phyloP scores from a whole-genome alignment of 2,888 invertebrate genomes.

The Acholoe squamosa region DNA sequence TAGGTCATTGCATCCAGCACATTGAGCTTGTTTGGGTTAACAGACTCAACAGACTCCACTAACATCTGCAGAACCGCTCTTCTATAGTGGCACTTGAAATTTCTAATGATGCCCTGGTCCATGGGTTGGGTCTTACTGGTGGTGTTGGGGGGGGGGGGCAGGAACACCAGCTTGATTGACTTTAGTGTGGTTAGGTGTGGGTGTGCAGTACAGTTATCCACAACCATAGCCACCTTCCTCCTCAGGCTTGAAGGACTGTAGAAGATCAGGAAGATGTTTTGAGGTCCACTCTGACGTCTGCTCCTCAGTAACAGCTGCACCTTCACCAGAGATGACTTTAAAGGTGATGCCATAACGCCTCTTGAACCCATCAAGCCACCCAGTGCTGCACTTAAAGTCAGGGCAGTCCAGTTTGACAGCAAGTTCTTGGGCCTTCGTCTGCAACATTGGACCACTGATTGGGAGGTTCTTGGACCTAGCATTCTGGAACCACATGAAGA shows the following conservation, averaged over 20 bases:
- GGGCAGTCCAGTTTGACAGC: neutral
- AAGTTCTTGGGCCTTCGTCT: neutral
- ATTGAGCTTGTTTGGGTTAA: neutral
- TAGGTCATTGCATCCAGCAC: neutral
- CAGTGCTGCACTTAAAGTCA: conserved; percentile 13
- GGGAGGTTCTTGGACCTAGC: neutral
- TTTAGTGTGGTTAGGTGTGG: neutral
- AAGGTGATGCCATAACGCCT: neutral
- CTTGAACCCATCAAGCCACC: conserved; percentile 9
- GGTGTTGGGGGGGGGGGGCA: conserved; percentile 43
- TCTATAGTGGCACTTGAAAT: conserved; percentile 1
- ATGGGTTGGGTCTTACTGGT: conserved; percentile 29
- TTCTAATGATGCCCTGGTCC: conserved; percentile 42
- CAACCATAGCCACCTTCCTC: neutral
- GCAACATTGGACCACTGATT: conserved; percentile 10
- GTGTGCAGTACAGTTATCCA: conserved; percentile 41
- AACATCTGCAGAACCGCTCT: neutral
- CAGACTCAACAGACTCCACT: neutral
- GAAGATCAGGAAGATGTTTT: neutral
- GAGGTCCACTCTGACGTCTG: neutral
- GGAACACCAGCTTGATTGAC: neutral
- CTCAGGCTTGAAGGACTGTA: neutral
- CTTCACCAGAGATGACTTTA: neutral
- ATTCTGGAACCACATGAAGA: neutral
- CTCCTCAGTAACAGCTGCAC: neutral